These are phyloP conservation scores for Tricholaema leucomelas DNA, from an alignment of 2,113 vertebrate species.

Conservation along the genomic window DNA sequence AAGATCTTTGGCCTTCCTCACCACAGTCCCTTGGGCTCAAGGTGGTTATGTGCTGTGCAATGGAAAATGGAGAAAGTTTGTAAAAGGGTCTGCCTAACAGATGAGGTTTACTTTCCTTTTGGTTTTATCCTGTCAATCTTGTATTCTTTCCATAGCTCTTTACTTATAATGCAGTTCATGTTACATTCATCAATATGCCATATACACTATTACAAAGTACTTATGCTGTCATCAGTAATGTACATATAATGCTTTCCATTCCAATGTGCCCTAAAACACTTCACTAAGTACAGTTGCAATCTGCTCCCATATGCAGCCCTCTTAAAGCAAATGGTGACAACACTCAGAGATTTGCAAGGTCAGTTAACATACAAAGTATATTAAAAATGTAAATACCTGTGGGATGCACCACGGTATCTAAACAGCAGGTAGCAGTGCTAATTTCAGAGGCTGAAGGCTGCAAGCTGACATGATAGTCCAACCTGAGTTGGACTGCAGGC, in stretches of 20 bases:
- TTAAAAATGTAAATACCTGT: neutral
- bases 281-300: neutral
- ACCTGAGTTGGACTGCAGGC: neutral
- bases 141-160: neutral
- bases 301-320: neutral
- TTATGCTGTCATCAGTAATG: conserved; percentile 22
- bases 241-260: neutral
- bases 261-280: neutral
- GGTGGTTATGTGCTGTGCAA: neutral
- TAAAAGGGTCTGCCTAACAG: neutral
- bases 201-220: neutral
- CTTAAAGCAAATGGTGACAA: neutral
- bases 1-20: neutral
- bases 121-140: neutral
- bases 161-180: neutral
- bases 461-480: neutral
- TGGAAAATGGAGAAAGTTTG: neutral
- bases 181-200: neutral
- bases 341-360: neutral
- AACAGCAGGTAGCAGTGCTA: neutral
- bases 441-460: neutral
- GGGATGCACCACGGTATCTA: neutral
- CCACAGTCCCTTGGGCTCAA: neutral
- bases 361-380: neutral
- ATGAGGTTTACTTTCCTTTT: neutral